Evolutionary conservation across 2,113 vertebrate genomes (phyloP), one percentile per base, ranked within the genome.

Genomic region (Gallinago undulata): DNA sequence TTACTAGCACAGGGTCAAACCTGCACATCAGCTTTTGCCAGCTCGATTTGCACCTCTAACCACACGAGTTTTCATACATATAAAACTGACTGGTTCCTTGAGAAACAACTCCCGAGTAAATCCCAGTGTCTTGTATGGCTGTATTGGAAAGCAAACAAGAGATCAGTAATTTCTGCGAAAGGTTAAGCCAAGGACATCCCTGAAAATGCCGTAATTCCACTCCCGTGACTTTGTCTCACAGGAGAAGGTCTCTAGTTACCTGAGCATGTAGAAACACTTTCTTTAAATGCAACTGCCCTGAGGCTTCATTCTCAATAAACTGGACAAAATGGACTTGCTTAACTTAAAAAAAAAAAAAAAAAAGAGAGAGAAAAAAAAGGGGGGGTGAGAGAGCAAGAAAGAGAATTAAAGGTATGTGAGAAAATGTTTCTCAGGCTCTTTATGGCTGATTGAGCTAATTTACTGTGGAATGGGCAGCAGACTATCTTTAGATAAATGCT

Each of bases 401-500:
- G 37, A 88, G 93, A 94, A 79, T 94, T 94, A 83, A 79, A 94
- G 66, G 97, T 97, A 98, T 94, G 97, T 94, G 96, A 91, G 97
- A 94, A 98, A 98, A 97, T 94, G 97, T 97, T 98, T 98, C 97
- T 97, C 95, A 96, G 98, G 97, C 97, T 98, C 97, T 98, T 98
- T 97, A 97, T 94, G 90, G 97, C 97, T 98, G 97, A 98, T 95
- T 97, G 97, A 98, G 95, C 97, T 98, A 98, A 98, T 98, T 98
- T 98, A 97, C 97, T 97, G 96, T 89, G 96, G 97, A 98, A 97
- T 92, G 97, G 97, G 97, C 97, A 98, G 97, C 96, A 97, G 97
- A 97, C 97, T 97, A 98, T 98, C 97, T 98, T 97, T 97, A 98
- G 98, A 98, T 97, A 98, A 98, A 98, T 98, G 97, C 96, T 98